phyloP scores from a whole-genome alignment of 1,140 invertebrate genomes.

The Eueides isabella region DNA sequence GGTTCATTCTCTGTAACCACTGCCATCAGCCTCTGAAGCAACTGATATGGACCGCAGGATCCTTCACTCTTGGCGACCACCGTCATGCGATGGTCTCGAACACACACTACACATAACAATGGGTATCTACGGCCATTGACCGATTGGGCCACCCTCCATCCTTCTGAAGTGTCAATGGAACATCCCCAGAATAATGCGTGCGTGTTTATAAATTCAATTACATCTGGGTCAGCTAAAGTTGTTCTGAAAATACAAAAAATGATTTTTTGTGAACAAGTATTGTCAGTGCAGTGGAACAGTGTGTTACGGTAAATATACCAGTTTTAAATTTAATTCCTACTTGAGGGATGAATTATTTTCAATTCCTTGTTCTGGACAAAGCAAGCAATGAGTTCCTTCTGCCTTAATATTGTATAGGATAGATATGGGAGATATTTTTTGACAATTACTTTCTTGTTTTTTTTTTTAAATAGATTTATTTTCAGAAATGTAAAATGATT shows the following conservation, averaged over 20 bases:
- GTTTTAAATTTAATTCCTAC: no score
- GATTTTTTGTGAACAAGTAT: no score
- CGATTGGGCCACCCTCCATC: constrained; percentile 94
- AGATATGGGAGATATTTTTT: no score
- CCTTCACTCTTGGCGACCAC: constrained; percentile 95
- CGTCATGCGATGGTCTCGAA: constrained; percentile 95
- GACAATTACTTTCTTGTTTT: no score
- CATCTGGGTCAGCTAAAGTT: constrained; percentile 87
- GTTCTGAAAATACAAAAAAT: constrained; percentile 85
- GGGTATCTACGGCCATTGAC: constrained; percentile 90
- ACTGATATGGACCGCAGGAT: constrained; percentile 86
- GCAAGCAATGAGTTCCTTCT: no score
- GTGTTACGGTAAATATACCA: no score
- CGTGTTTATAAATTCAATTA: constrained; percentile 91
- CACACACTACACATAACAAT: constrained; percentile 93
- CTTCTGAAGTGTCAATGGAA: constrained; percentile 93
- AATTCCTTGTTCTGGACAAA: no score
- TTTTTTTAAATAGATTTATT: no score
- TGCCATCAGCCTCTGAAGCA: constrained; percentile 87
- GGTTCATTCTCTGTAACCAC: constrained; percentile 94
- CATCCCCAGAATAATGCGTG: constrained; percentile 97
- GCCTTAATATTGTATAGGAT: no score
- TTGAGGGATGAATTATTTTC: no score
- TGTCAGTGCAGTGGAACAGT: no score
- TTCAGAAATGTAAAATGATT: no score